Percentiles rank a stretch among this genome's conserved stretches.
phyloP scores from a whole-genome alignment of 2,797 vertebrate genomes.

The Thaleichthys pacificus region DNA sequence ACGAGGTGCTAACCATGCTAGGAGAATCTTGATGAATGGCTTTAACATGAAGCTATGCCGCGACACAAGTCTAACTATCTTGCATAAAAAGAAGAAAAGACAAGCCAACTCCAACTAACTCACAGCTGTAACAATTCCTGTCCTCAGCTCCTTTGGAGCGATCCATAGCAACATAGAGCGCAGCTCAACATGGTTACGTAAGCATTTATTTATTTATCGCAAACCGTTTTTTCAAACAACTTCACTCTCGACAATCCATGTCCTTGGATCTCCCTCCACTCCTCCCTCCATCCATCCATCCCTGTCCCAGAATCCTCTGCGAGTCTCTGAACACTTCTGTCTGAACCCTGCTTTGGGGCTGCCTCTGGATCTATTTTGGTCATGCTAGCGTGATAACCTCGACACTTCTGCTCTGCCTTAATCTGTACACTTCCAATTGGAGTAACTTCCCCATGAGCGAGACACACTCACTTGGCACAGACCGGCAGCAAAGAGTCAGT shows the following conservation, averaged over 20 bases:
- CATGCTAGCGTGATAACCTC: slow-evolving; percentile 77
- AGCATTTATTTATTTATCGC: too few species aligned
- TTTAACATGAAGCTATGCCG: too few species aligned
- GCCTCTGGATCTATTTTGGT: slow-evolving; percentile 77
- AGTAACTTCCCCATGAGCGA: slow-evolving; percentile 52
- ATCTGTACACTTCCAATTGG: slow-evolving; percentile 67
- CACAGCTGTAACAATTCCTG: too few species aligned
- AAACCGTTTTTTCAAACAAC: background rate
- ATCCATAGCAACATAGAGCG: too few species aligned
- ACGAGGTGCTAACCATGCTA: too few species aligned
- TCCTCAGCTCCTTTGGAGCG: too few species aligned
- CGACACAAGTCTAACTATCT: too few species aligned
- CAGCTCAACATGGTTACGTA: too few species aligned
- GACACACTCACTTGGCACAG: slow-evolving; percentile 21
- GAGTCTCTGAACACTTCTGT: slow-evolving; percentile 45
- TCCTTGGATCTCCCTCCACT: background rate
- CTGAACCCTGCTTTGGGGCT: slow-evolving; percentile 51
- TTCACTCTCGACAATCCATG: background rate
- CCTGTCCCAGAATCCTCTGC: background rate
- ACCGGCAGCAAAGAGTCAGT: slow-evolving; percentile 24
- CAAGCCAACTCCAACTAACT: too few species aligned
- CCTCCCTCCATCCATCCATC: background rate
- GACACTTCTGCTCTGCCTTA: slow-evolving; percentile 72
- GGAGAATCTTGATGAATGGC: too few species aligned
- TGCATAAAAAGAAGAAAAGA: too few species aligned